Conservation (phyloP, 2,888 invertebrate genomes). For the Heteromyza rotundicornis region DNA sequence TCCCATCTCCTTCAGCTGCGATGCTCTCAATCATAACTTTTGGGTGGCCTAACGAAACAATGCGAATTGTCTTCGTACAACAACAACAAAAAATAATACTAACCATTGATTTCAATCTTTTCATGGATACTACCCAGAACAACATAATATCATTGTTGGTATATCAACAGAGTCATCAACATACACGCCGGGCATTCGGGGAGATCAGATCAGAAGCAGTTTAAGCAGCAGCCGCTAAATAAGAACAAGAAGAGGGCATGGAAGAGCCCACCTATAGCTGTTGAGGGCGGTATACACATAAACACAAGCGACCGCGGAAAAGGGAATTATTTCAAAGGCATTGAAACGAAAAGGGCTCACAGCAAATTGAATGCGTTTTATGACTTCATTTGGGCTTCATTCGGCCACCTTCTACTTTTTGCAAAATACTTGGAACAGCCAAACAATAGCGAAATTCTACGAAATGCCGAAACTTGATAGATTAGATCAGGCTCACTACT, state of each 20-base stretch:
- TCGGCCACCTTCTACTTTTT: conserved; percentile 30
- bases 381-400: conserved; percentile 54
- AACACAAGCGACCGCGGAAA: not conserved
- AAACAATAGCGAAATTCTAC: conserved; percentile 9
- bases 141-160: conserved; percentile 18
- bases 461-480: not conserved
- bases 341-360: not conserved
- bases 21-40: conserved; percentile 56
- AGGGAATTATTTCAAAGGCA: not conserved
- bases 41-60: conserved; percentile 46
- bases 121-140: not conserved
- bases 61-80: conserved; percentile 13
- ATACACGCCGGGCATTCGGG: not conserved
- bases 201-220: not conserved
- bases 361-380: conserved; percentile 36
- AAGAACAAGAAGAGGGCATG: not conserved
- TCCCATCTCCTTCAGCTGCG: no score
- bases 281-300: not conserved
- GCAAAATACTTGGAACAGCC: not conserved
- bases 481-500: not conserved
- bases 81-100: not conserved
- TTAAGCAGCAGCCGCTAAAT: not conserved
- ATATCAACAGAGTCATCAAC: conserved; percentile 14
- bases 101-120: conserved; percentile 20
- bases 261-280: not conserved